A percentile compares a stretch with the other conserved stretches of the same genome.
These are phyloP conservation scores for Calidris pugnax DNA, from an alignment of 2,113 vertebrate species.

Conservation along the genomic window DNA sequence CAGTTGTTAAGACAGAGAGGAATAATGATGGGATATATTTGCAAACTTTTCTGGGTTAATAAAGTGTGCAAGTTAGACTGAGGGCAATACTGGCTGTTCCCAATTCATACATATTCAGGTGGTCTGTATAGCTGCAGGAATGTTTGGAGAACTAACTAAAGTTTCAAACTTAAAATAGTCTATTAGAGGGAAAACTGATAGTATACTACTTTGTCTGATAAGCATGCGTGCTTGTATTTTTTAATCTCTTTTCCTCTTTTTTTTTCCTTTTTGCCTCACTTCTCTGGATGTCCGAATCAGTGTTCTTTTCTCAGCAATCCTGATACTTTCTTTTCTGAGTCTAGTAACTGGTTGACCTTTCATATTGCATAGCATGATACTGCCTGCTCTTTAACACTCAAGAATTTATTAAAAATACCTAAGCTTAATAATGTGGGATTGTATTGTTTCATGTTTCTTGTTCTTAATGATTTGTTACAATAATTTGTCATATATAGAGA, in stretches of 20 bases:
- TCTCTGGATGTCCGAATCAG: not conserved
- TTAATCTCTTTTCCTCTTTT: not conserved
- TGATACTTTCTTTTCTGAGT: not conserved
- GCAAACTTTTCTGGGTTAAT: not conserved
- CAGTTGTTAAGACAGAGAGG: not conserved
- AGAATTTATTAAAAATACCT: not conserved
- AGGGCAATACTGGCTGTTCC: not conserved
- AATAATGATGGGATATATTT: not conserved
- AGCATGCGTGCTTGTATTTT: fast-evolving
- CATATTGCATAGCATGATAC: not conserved
- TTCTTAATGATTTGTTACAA: not conserved
- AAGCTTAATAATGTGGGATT: not conserved
- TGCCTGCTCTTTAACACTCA: not conserved
- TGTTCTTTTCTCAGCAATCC: not conserved
- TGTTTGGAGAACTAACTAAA: not conserved
- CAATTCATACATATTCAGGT: not conserved
- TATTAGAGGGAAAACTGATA: not conserved
- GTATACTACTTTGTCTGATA: not conserved
- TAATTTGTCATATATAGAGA: not conserved
- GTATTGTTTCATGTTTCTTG: not conserved
- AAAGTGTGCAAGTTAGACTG: not conserved
- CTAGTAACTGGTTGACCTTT: not conserved
- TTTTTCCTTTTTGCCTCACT: not conserved
- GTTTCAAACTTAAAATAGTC: not conserved
- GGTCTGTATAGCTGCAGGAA: not conserved